Evolutionary conservation across 92 coral and sea anemone genomes (phyloP), one percentile per base, ranked within the genome.

Genomic region (Bergia sp.): DNA sequence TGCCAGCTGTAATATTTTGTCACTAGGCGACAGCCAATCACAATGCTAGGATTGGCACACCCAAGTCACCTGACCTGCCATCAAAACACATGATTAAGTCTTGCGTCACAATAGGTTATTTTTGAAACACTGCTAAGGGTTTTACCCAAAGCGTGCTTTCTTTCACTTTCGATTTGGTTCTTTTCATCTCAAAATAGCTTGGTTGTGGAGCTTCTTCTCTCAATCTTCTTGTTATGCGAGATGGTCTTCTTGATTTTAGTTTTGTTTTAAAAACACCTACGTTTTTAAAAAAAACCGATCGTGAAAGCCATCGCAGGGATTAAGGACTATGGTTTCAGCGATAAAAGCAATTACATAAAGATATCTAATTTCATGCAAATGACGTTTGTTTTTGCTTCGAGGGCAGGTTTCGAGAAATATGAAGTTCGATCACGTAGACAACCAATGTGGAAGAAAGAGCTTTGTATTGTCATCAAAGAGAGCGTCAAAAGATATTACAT

Each of bases 1-100:
- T 41, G 37, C 65, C 21, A 15, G 23, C 72, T 84, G 66, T 15
- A 84, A 84, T 64, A 64, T 41, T 84, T 47, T 82, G 90, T 89
- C 72, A 64, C 94, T 79, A 80, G 66, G 97, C 93, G 79, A 94
- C 95, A 92, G 80, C 98, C 98, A 96, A 95, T 97, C 95, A 94
- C 90, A 86, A 9, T n/a, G 42, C 73, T 21, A 5, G 21, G 21
- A 36, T 50, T 73, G 82, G 89, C 95, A 92, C 99, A 91, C 99
- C 99, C 94, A 79, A 55, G 20, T 84, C 87, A 84, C 87, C 77
- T 84, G 87, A 84, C 87, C 71, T 71, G 76, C 18, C 64, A 49
- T n/a, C 81, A 82, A 81, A 83, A 69, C 87, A 83, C 87, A 83
- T 83, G 87, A 83, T 83, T 69, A 23, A 69, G 41, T 81, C 71